Base-by-base conservation (phyloP, 2,797 vertebrate species). In the Acropternis orthonyx region DNA sequence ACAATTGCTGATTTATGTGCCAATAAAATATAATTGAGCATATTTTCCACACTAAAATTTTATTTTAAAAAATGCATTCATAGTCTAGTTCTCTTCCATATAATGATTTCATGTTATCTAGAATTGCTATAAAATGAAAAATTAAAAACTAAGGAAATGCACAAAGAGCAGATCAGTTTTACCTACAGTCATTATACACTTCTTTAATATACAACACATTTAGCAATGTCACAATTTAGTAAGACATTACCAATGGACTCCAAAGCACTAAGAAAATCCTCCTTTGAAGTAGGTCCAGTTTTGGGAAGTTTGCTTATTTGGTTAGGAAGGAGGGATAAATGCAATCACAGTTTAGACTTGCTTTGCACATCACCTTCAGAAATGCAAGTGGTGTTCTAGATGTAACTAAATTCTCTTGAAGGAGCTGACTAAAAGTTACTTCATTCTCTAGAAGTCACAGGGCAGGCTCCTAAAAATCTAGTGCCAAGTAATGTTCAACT, bases 11-110 rank as follows among this genome's bases (percentile, higher is more conserved):
- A 94, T 91, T 97, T 96, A 96, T 86, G 97, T 97, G 97, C 93
- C 97, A 98, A 98, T 96, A 97, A 97, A 97, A 97, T 78, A 76
- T 93, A 94, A 95, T 37, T 93, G 89, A 91, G 85, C 93, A 67
- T 93, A 95, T 96, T 97, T 97, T 96, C 82, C 93, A 97, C 75
- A 93, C 48, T 92, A 97, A 93, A 91, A 83, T 80, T 96, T 95
- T 96, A 62, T 95, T 67, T n/a, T 26, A 43, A 75, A 44, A 95
- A 92, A 87, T 27, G 28, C 52, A 94, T 89, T 93, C 76, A 80
- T 51, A 83, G 18, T 92, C 22, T 78, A 66, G 62, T 59, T 85
- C 88, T 95, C 62, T 79, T 92, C 51, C 58, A 18, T 37, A 49
- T 77, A 90, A 96, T 51, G 44, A 65, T 85, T 96, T 94, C 41